These are phyloP conservation scores for Tribolium castaneum DNA, from an alignment of 1,140 invertebrate species.

Conservation along the genomic window DNA sequence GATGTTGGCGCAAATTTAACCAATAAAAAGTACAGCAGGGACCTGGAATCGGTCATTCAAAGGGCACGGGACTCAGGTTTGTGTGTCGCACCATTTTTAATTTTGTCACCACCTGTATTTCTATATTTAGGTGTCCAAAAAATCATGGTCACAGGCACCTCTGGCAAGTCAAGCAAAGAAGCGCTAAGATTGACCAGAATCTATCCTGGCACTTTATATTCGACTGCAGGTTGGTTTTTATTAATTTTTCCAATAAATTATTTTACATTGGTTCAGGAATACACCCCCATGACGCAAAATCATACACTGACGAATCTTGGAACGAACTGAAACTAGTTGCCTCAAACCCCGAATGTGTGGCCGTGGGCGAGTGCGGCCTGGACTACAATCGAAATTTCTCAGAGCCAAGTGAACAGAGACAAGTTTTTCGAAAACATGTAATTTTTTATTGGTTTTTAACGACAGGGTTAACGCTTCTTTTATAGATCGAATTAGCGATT, in stretches of 20 bases:
- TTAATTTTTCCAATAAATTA: slow-evolving; percentile 9
- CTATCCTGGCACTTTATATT: slow-evolving; percentile 91
- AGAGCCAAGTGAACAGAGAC: slow-evolving; percentile 84
- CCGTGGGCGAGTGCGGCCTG: slow-evolving; percentile 92
- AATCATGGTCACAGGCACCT: slow-evolving; percentile 93
- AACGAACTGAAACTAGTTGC: slow-evolving; percentile 79
- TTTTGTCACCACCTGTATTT: slow-evolving; percentile 32
- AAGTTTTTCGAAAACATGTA: slow-evolving; percentile 92
- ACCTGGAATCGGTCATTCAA: slow-evolving; percentile 92
- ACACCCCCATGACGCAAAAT: slow-evolving; percentile 96
- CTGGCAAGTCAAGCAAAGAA: slow-evolving; percentile 89
- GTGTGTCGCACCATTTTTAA: neutral
- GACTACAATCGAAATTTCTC: slow-evolving; percentile 96
- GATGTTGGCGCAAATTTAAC: slow-evolving; percentile 95
- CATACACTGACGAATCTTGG: slow-evolving; percentile 84
- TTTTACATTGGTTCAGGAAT: slow-evolving; percentile 71
- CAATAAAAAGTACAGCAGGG: slow-evolving; percentile 93
- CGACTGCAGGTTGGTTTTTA: slow-evolving; percentile 80
- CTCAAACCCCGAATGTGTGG: slow-evolving; percentile 88
- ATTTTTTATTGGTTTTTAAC: neutral
- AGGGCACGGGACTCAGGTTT: slow-evolving; percentile 91
- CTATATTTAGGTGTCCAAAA: slow-evolving; percentile 84
- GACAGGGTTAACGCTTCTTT: slow-evolving; percentile 47
- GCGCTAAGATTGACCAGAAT: slow-evolving; percentile 87
- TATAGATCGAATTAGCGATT: slow-evolving; percentile 85